Base-by-base conservation (phyloP, 92 coral and sea anemone genomes). In the Parazoanthus darwini region DNA sequence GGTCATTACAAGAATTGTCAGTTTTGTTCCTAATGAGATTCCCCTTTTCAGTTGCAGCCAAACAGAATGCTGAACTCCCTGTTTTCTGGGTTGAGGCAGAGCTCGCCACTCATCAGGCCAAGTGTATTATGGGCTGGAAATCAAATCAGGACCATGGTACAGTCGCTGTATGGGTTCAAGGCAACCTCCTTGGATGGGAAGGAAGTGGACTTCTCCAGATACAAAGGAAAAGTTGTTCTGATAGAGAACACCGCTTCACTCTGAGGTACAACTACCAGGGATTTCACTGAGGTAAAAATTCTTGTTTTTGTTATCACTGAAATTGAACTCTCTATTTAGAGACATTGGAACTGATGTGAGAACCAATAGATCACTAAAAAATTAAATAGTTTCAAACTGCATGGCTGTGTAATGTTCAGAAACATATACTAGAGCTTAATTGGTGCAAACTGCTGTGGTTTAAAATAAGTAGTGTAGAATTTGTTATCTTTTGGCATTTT, bases 261-360 rank as follows among this genome's bases (percentile, higher is more conserved):
- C 82, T 96, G 99, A 96, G 99, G 99, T 76, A 95, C 98, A 80
- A 96, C 99, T 59, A 88, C 89, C 94, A 94, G 99, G 99, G 99
- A 96, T 95, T 96, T 90, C 58, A 92, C 94, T 86, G 96, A 96
- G 99, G 99, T 96, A 88, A 77, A 46, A 42, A 43, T 42, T 33
- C 2, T 3, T 58, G 51, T 11, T 0, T 3, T 13, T 8, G 70
- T 20, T 23, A 63, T 5, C 38, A 20, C 39, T 3, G 50, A 75
- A 26, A 43, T 36, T 14, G 0, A 15, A 3, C 23, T 74, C 22
- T 14, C 4, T 0, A 74, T 9, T 22, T 35, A 18, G 37, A 74
- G 46, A 23, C 36, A 9, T 10, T 33, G 23, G 39, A 46, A 46
- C 6, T 9, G 51, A 46, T 46, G 51, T 46, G 51, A 46, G 1